A percentile compares a stretch with the other conserved stretches of the same genome.
Evolutionary conservation across 53 echinoderm and acorn worm species (phyloP).

Genomic region (Apostichopus leukothele): DNA sequence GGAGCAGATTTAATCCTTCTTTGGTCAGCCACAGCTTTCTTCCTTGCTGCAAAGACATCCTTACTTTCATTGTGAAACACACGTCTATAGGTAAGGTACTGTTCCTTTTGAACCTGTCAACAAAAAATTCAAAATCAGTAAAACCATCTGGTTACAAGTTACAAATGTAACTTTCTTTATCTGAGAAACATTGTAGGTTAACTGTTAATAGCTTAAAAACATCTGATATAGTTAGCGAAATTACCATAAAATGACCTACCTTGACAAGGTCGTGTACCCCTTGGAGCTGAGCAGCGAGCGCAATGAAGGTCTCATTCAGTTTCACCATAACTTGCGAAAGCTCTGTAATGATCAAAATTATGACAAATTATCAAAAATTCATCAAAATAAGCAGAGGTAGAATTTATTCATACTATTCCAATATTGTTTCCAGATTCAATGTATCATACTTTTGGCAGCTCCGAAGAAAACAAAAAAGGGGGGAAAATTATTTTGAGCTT

Average conservation of each 20-base stretch:
- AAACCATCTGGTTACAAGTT: neutral
- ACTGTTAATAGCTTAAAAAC: no score
- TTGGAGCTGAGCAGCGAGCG: constrained; percentile 91
- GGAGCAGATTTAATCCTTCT: constrained; percentile 54
- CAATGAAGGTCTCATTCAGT: constrained; percentile 94
- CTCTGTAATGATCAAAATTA: constrained; percentile 53
- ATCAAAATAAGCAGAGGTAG: neutral
- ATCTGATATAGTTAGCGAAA: no score
- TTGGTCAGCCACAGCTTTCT: constrained; percentile 53
- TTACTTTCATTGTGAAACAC: constrained; percentile 83
- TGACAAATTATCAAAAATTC: neutral
- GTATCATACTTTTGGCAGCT: no score
- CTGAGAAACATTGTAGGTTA: no score
- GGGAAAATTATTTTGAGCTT: neutral
- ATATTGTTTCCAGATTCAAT: neutral
- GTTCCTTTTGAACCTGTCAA: constrained; percentile 89
- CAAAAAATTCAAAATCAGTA: neutral
- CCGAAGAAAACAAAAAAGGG: no score
- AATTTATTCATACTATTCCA: neutral
- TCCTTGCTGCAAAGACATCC: constrained; percentile 80
- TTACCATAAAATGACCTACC: constrained; percentile 44
- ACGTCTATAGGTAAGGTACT: constrained; percentile 88
- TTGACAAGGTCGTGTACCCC: constrained; percentile 90
- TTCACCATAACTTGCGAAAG: constrained; percentile 90
- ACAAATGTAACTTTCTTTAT: no score